Base-by-base conservation (phyloP, 2,113 vertebrate genomes). In the Hemibagrus wyckioides region DNA sequence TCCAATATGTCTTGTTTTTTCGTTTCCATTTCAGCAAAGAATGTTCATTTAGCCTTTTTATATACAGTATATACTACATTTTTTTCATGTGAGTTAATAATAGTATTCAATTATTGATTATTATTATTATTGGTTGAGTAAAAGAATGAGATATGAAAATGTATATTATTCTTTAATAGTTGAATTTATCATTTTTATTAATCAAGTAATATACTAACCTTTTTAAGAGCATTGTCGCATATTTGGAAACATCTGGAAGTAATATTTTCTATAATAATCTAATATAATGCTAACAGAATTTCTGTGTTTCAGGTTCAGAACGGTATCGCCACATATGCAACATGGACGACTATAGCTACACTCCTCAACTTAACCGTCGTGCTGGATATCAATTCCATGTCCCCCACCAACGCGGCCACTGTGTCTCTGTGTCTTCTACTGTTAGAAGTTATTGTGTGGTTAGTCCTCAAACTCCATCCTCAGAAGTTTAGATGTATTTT, bases 331-430 rank as follows among this genome's bases (percentile, higher is more conserved):
- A 82, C 96, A 7, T 97, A 97, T 21, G 73, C 94, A n/a, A 95
- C 96, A 0, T 97, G 97, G 97, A 96, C 92, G 1, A 92, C 92
- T 77, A 93, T 97, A 0, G 96, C 96, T 39, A 94, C 95, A 0
- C 93, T 97, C 67, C 93, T 97, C 69, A 97, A 97, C 89, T 94
- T 97, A 0, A 79, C 95, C 0, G 0, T 97, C 3, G 96, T 96
- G 50, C 85, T 97, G 36, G 92, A 94, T 52, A 88, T 94, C 76
- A 94, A 94, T 88, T 82, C 94, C 0, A 90, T 95, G 82, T 86
- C 92, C n/a, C 67, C 52, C 0, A 92, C 87, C 88, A 94, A 90
- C 0, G 95, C 96, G 0, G 95, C 94, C 0, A 95, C 96, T 0
- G 91, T 92, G 30, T 93, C 93, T 23, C 94, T 97, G 1, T 94